Evolutionary conservation across 2,113 vertebrate species (phyloP).

Genomic region (chimpanzee (Pan troglodytes)): NHGRI_mPanTro3-v2.1_pri NC_072415.2:36905001-36905500

Average conservation of each 20-base stretch:
- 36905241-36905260: background rate
- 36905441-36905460: slow-evolving; percentile 26
- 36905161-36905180: background rate
- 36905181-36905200: background rate
- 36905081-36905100: background rate
- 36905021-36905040: background rate
- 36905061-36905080: background rate
- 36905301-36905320: background rate
- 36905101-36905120: background rate
- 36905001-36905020: background rate
- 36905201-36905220: background rate
- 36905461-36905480: slow-evolving; percentile 3
- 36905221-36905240: background rate
- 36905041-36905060: background rate
- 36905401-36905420: background rate
- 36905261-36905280: background rate
- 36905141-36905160: background rate
- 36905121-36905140: background rate
- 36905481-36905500: slow-evolving; percentile 7
- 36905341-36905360: background rate
- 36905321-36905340: background rate
- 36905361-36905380: background rate
- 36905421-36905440: background rate
- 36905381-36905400: background rate
- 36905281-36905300: background rate